Evolutionary conservation across 2,888 invertebrate species (phyloP).

Genomic region (Deroplatys truncata): DNA sequence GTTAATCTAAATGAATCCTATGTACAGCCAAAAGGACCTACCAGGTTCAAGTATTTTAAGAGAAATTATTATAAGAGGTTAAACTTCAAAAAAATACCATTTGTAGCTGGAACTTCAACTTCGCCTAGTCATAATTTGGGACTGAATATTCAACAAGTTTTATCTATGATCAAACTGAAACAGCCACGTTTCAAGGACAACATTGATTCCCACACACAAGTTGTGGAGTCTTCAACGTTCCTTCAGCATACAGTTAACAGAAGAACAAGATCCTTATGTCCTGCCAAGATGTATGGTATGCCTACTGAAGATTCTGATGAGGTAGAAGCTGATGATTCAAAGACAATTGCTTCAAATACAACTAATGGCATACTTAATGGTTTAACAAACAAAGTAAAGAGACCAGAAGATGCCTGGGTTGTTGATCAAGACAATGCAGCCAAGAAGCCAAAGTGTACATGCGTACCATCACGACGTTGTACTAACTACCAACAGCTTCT

Average conservation of each 20-base stretch:
- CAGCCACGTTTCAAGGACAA: background rate
- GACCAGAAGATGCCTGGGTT: conserved; percentile 1
- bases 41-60: conserved; percentile 59
- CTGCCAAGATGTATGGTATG: background rate
- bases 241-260: background rate
- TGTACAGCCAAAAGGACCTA: conserved; percentile 57
- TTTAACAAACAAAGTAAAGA: background rate
- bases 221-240: background rate
- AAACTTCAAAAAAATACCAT: conserved; percentile 55
- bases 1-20: background rate
- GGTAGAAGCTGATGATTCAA: background rate
- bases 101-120: conserved; percentile 57
- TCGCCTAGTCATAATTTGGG: conserved; percentile 62
- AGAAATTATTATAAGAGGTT: conserved; percentile 46
- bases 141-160: conserved; percentile 59
- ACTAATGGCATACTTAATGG: background rate
- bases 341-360: background rate
- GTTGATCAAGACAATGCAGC: background rate
- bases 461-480: conserved; percentile 3
- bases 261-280: background rate
- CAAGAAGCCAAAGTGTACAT: background rate
- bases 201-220: background rate
- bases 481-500: conserved; percentile 9
- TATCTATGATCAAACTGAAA: conserved; percentile 40
- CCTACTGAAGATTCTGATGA: background rate